phyloP scores from a whole-genome alignment of 2,797 vertebrate species.

The Sebastes vulpes region DNA sequence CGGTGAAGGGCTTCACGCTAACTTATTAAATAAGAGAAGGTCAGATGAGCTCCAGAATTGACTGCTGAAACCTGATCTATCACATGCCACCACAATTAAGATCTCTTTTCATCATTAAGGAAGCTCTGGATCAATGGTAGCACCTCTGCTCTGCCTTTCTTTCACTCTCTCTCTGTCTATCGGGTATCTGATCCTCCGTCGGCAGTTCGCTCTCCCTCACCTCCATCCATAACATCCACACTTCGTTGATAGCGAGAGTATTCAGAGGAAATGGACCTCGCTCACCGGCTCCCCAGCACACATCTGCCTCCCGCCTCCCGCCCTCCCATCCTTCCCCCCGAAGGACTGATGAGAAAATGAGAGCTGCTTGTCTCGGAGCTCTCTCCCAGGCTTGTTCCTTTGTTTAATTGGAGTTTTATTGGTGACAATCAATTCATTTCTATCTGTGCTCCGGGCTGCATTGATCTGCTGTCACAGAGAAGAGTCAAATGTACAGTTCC shows the following conservation, averaged over 20 bases:
- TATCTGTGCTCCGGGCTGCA: slow-evolving; percentile 74
- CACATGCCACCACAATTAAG: slow-evolving; percentile 76
- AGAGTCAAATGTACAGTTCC: slow-evolving; percentile 77
- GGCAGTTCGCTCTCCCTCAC: slow-evolving; percentile 37
- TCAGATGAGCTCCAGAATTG: slow-evolving; percentile 61
- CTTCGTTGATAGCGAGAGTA: slow-evolving; percentile 40
- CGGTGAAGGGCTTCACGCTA: slow-evolving; percentile 10
- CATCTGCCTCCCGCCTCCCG: slow-evolving; percentile 8
- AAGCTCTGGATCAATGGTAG: slow-evolving; percentile 71
- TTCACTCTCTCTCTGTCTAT: slow-evolving; percentile 34
- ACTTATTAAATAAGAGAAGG: slow-evolving; percentile 62
- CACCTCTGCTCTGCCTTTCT: slow-evolving; percentile 26
- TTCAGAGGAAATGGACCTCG: slow-evolving; percentile 56
- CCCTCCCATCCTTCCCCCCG: background rate
- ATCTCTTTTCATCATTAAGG: slow-evolving; percentile 75
- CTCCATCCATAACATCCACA: slow-evolving; percentile 61
- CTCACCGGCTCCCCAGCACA: slow-evolving; percentile 13
- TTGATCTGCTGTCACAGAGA: slow-evolving; percentile 84
- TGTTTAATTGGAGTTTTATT: slow-evolving; percentile 90
- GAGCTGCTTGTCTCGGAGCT: slow-evolving; percentile 58
- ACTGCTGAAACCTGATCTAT: slow-evolving; percentile 69
- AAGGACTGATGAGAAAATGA: slow-evolving; percentile 80
- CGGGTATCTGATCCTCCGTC: slow-evolving; percentile 39
- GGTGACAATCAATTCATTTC: slow-evolving; percentile 88
- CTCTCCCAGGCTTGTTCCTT: slow-evolving; percentile 72